Evolutionary conservation across 2,888 invertebrate species (phyloP).

Genomic region (Hyalella azteca): DNA sequence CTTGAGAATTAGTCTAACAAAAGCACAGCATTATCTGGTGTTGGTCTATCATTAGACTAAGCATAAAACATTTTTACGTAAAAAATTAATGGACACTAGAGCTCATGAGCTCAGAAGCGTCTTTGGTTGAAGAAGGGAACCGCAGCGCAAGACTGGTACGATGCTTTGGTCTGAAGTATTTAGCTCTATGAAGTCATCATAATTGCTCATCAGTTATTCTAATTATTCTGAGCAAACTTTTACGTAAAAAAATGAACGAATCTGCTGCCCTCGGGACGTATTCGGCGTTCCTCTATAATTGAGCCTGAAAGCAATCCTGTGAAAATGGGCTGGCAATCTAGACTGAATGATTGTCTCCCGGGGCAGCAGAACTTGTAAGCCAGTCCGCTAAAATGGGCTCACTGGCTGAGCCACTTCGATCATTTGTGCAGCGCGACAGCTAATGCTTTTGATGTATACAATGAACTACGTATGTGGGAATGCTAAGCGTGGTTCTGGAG

Average conservation of each 20-base stretch:
- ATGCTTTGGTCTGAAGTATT: neutral
- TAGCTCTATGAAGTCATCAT: conserved; percentile 12
- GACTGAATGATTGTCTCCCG: neutral
- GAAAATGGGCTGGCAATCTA: neutral
- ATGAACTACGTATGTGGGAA: neutral
- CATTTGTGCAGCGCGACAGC: neutral
- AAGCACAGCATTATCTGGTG: conserved; percentile 14
- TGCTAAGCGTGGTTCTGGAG: neutral
- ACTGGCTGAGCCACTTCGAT: neutral
- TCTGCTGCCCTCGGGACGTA: neutral
- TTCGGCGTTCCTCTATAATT: conserved; percentile 18
- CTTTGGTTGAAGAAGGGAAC: neutral
- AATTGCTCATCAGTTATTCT: neutral
- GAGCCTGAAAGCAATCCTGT: conserved; percentile 24
- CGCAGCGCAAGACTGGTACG: neutral
- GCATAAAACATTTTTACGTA: conserved; percentile 5
- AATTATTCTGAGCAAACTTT: neutral
- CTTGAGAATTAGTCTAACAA: conserved; percentile 19
- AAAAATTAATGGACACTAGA: conserved; percentile 8
- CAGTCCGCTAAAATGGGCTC: neutral
- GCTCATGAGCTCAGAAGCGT: neutral
- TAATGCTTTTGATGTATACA: neutral
- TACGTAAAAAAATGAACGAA: neutral
- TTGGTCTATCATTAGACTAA: conserved; percentile 34
- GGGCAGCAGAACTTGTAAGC: too few species aligned